A percentile compares a stretch with the other conserved stretches of the same genome.
Evolutionary conservation across 2,113 vertebrate genomes (phyloP).

Genomic region (Dendrocopos noguchii): DNA sequence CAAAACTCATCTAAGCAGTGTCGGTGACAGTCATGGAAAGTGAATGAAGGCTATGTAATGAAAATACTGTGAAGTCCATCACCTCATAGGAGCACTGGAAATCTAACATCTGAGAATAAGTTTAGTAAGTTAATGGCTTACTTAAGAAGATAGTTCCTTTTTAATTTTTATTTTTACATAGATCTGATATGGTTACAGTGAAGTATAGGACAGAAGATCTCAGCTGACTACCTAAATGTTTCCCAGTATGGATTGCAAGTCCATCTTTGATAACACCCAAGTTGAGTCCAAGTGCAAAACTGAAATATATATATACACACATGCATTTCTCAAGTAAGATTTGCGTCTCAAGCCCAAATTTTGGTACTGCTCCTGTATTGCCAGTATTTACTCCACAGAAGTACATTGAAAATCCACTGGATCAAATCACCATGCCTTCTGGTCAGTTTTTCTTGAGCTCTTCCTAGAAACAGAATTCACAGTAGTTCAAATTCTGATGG

Average conservation of each 20-base stretch:
- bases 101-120: background rate
- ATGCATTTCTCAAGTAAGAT: background rate
- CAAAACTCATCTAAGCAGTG: background rate
- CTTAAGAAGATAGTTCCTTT: background rate
- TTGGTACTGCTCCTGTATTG: background rate
- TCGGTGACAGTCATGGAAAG: background rate
- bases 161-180: background rate
- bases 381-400: background rate
- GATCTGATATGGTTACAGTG: background rate
- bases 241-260: background rate
- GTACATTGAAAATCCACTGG: background rate
- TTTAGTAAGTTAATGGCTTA: background rate
- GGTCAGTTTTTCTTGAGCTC: background rate
- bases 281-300: background rate
- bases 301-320: background rate
- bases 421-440: background rate
- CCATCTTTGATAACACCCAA: fast-evolving
- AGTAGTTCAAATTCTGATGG: background rate
- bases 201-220: background rate
- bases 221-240: background rate
- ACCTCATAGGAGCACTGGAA: background rate
- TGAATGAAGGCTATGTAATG: background rate
- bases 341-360: background rate
- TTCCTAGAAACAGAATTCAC: background rate
- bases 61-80: background rate